Percentiles rank a stretch among this genome's conserved stretches.
phyloP scores from a whole-genome alignment of 2,888 invertebrate species.

The Nomada fucata region DNA sequence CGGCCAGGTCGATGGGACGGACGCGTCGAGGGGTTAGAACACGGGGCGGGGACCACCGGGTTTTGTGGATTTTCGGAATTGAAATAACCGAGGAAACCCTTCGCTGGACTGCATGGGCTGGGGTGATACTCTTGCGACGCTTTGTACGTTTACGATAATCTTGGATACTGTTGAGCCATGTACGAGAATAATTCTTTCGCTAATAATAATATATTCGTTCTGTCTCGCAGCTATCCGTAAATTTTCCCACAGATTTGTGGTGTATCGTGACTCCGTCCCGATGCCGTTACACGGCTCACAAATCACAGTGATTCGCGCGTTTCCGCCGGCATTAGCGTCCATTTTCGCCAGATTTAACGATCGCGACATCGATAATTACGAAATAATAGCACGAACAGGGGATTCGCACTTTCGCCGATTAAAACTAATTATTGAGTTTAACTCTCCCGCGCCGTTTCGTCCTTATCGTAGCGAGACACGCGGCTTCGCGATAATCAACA shows the following conservation, averaged over 20 bases:
- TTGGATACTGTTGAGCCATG: too few species aligned
- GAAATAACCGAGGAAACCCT: too few species aligned
- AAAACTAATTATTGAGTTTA: slow-evolving; percentile 54
- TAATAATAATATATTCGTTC: too few species aligned
- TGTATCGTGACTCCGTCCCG: background rate
- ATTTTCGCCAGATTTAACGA: slow-evolving; percentile 33
- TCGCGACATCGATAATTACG: slow-evolving; percentile 26
- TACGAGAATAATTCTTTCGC: too few species aligned
- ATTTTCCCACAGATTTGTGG: background rate
- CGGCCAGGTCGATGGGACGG: too few species aligned
- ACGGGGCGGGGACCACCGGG: too few species aligned
- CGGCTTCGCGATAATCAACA: slow-evolving; percentile 71
- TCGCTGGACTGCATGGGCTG: too few species aligned
- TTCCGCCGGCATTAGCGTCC: slow-evolving; percentile 27
- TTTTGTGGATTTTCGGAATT: too few species aligned
- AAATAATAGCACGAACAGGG: slow-evolving; percentile 35
- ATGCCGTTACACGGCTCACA: background rate
- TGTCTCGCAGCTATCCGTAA: background rate
- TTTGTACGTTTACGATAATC: too few species aligned
- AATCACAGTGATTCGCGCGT: slow-evolving; percentile 37
- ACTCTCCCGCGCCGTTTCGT: slow-evolving; percentile 15
- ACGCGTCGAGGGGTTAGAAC: too few species aligned
- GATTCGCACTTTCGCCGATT: slow-evolving; percentile 39
- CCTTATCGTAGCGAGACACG: slow-evolving; percentile 65
- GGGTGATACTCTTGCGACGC: too few species aligned